Percentiles rank a stretch among this genome's conserved stretches.
Evolutionary conservation across 1,140 invertebrate species (phyloP).

Genomic region (Sinonovacula constricta): DNA sequence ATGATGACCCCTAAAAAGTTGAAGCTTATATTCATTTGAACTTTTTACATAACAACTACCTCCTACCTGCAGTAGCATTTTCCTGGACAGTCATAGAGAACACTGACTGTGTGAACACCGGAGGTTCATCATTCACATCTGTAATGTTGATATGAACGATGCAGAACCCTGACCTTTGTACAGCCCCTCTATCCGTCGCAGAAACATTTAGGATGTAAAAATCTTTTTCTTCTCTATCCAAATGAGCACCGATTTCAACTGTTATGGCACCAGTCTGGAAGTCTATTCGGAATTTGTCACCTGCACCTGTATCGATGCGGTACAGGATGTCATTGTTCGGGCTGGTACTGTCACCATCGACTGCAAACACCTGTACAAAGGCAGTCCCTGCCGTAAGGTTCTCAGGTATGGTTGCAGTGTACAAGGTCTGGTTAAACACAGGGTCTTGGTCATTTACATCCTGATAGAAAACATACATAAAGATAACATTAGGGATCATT

Average conservation of each 20-base stretch:
- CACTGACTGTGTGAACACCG: constrained; percentile 27
- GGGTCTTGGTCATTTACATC: constrained; percentile 63
- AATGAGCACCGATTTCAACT: constrained; percentile 61
- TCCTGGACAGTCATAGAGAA: background rate
- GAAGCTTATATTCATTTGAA: too few relatives aligned
- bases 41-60: background rate
- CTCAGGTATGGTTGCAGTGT: constrained; percentile 57
- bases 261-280: constrained; percentile 59
- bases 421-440: constrained; percentile 45
- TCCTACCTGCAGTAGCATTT: constrained; percentile 15
- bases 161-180: constrained; percentile 49
- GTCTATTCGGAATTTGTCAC: constrained; percentile 69
- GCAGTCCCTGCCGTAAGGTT: constrained; percentile 55
- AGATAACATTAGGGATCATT: background rate
- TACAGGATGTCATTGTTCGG: constrained; percentile 69
- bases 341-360: constrained; percentile 58
- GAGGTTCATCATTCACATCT: constrained; percentile 65
- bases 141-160: constrained; percentile 51
- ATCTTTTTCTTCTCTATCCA: constrained; percentile 61
- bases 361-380: constrained; percentile 58
- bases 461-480: constrained; percentile 29
- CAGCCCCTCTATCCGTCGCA: constrained; percentile 64
- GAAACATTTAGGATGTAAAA: constrained; percentile 60
- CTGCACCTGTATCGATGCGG: constrained; percentile 65
- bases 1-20: too few relatives aligned